These are phyloP conservation scores for Nasua narica DNA, from an alignment of 2,797 vertebrate species.

Conservation along the genomic window DNA sequence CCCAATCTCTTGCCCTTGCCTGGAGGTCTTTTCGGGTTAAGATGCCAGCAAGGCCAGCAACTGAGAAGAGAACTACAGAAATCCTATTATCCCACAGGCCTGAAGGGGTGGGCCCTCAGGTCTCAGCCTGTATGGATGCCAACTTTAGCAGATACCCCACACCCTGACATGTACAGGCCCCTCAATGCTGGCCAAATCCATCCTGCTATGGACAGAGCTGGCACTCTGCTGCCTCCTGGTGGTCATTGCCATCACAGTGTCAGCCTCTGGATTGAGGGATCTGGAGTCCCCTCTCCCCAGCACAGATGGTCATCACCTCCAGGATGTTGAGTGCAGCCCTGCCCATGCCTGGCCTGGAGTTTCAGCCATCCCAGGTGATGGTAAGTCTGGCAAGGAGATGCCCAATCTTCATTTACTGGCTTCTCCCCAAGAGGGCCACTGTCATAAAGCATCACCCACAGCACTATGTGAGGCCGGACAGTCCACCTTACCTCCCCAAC, in stretches of 20 bases:
- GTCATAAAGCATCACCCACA: not conserved
- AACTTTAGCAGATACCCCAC: not conserved
- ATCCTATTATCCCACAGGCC: not conserved
- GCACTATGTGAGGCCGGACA: not conserved
- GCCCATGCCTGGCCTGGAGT: not conserved
- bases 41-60: not conserved
- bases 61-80: not conserved
- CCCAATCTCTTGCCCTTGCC: not conserved
- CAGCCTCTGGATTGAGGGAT: not conserved
- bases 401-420: not conserved
- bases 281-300: not conserved
- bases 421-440: not conserved
- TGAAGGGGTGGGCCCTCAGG: not conserved
- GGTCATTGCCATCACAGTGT: not conserved
- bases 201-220: not conserved
- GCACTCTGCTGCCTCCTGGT: constrained; percentile 25
- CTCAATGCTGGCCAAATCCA: not conserved
- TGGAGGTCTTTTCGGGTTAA: not conserved
- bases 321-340: not conserved
- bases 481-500: not conserved
- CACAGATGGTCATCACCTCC: not conserved
- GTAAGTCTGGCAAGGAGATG: not conserved
- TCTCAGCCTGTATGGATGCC: not conserved
- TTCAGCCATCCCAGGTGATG: not conserved
- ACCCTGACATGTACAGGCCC: not conserved